Base-by-base conservation (phyloP, 2,888 invertebrate species). In the Habrosyne pyritoides region DNA sequence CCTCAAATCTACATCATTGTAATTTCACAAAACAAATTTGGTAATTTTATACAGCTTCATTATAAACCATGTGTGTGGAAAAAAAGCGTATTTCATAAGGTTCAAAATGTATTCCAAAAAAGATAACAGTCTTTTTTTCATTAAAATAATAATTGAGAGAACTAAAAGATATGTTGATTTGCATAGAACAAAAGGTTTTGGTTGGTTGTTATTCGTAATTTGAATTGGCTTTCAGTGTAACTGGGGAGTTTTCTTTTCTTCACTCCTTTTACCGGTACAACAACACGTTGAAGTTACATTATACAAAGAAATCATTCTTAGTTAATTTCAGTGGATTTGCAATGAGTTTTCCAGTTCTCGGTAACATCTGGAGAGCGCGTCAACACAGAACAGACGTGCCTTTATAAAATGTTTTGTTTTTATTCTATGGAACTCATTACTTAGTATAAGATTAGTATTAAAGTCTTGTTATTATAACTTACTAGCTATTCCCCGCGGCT, bases 401-500 rank as follows among this genome's bases (percentile, higher is more conserved):
- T 42, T 14, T n/a, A 42, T 42, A 42, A 42, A 42, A 42, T 33
- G 42, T 42, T 42, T 42, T 42, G 18, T 42, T 42, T 24, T 24
- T 18, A 18, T n/a, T 18, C 7, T 7, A 42, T 18, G 18, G 8
- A 42, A 42, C 42, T 42, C 42, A 42, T 42, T 18, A 18, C 42
- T 7, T 18, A 42, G 18, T 42, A 42, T 7, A 42, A 42, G 18
- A n/a, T 18, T 42, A n/a, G 33, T n/a, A n/a, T 33, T n/a, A 33
- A 12, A 3, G 30, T 30, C 12, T n/a, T n/a, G 33, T 33, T 6
- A 33, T n/a, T 12, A 30, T 30, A 12, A 30, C 12, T 30, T 10
- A 12, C 30, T 12, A 12, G 30, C n/a, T n/a, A n/a, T n/a, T n/a
- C n/a, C n/a, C n/a, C n/a, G n/a, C n/a, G n/a, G n/a, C n/a, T n/a